Evolutionary conservation across 2,888 invertebrate genomes (phyloP).

Genomic region (Ornithoptera priamus): DNA sequence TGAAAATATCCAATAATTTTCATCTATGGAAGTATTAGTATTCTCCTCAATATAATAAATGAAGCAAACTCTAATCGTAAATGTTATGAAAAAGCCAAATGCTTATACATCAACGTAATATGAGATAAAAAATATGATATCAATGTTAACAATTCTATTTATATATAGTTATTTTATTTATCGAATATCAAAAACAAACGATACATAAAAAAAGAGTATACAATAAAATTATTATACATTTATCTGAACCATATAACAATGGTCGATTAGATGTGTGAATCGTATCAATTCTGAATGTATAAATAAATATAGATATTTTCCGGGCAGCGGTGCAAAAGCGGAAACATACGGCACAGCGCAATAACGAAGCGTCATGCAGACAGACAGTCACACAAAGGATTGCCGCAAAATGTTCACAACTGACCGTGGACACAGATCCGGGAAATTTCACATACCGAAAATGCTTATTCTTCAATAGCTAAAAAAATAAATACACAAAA

Average conservation of each 20-base stretch:
- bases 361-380: constrained; percentile 65
- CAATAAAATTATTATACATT: background rate
- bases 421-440: constrained; percentile 76
- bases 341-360: constrained; percentile 22
- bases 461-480: constrained; percentile 79
- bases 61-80: no score
- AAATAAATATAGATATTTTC: constrained; percentile 6
- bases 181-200: background rate
- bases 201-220: background rate
- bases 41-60: no score
- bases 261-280: background rate
- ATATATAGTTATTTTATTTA: no score
- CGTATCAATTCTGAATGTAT: background rate
- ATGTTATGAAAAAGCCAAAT: no score
- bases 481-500: constrained; percentile 77
- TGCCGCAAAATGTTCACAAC: constrained; percentile 67
- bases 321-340: constrained; percentile 36
- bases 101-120: no score
- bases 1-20: no score
- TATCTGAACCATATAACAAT: background rate
- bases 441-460: constrained; percentile 81
- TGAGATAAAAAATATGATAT: no score
- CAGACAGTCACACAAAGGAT: constrained; percentile 61
- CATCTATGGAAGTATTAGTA: no score
- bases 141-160: no score